A percentile compares a stretch with the other conserved stretches of the same genome.
These are phyloP conservation scores for Conus canariensis DNA, from an alignment of 2,888 invertebrate genomes.

Conservation along the genomic window DNA sequence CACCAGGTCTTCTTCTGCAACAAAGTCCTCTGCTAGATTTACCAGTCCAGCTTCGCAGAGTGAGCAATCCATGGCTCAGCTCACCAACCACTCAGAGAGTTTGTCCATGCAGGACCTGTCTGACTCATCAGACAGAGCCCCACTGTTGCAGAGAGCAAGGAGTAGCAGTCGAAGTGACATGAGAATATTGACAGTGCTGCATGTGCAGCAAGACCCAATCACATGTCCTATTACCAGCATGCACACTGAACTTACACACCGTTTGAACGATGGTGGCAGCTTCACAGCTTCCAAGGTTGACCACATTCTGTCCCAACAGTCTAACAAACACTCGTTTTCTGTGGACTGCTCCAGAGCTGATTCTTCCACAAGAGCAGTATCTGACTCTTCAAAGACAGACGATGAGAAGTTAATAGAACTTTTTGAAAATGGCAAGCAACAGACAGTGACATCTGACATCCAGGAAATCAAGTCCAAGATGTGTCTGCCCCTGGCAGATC, in stretches of 20 bases:
- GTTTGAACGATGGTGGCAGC: background rate
- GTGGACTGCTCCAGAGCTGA: background rate
- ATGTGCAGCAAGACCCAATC: slow-evolving; percentile 56
- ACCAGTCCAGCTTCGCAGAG: background rate
- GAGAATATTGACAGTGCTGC: slow-evolving; percentile 65
- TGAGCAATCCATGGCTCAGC: background rate
- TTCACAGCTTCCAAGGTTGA: background rate
- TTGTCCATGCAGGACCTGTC: slow-evolving; percentile 49
- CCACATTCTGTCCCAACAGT: background rate
- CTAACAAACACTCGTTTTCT: slow-evolving; percentile 30
- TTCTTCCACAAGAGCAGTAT: background rate
- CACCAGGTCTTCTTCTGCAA: background rate
- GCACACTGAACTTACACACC: background rate
- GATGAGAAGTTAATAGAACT: slow-evolving; percentile 73
- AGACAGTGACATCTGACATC: slow-evolving; percentile 17
- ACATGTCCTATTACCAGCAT: slow-evolving; percentile 39
- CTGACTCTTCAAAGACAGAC: slow-evolving; percentile 68
- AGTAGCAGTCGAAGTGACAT: slow-evolving; percentile 50
- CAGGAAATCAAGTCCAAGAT: slow-evolving; percentile 57
- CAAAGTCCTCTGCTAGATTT: background rate
- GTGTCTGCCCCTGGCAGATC: slow-evolving; percentile 52
- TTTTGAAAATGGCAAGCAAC: slow-evolving; percentile 54
- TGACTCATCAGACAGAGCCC: slow-evolving; percentile 51
- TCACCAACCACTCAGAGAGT: slow-evolving; percentile 1
- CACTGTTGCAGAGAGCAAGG: slow-evolving; percentile 44